Base-by-base conservation (phyloP, 2,113 vertebrate species). In the Naja naja region DNA sequence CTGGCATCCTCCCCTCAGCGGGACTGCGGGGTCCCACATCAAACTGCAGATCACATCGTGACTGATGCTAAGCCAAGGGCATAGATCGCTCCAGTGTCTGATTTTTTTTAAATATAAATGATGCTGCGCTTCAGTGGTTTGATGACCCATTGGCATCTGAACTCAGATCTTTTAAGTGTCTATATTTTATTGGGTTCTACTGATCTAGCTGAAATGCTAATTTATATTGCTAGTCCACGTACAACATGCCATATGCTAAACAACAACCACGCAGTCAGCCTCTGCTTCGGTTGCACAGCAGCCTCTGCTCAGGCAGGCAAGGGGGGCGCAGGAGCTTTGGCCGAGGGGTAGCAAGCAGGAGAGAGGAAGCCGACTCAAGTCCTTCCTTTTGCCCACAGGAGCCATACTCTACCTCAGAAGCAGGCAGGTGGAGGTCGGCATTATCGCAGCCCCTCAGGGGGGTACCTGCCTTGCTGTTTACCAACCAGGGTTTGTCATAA, bases 401-500 rank as follows among this genome's bases (percentile, higher is more conserved):
- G 94, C 97, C 97, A 97, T 98, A 98, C 98, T 98, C 97, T 98
- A 98, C 98, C 98, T 98, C 98, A 18, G 96, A 69, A 94, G 97
- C 95, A 45, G 94, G 90, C 95, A 98, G 97, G 97, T 97, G 98
- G 96, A 98, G 91, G 97, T 99, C 99, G 97, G 98, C 97, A 98
- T 97, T 98, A 98, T 98, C 98, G 97, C 97, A 98, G 98, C 98
- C 98, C 99, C 98, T 98, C 98, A 98, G 96, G 94, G 98, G 98
- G 97, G 98, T 98, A 97, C 98, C 96, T 94, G 98, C 98, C 98
- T 99, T 99, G 99, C 99, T 99, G 99, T 99, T 99, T 98, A 99
- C 98, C 98, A 99, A 98, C 99, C 99, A 99, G 98, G 99, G 99
- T 98, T 99, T 99, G 98, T 99, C 99, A 98, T 99, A 99, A 98